Conservation (phyloP, 2,797 vertebrate genomes). For the Enoplosus armatus region DNA sequence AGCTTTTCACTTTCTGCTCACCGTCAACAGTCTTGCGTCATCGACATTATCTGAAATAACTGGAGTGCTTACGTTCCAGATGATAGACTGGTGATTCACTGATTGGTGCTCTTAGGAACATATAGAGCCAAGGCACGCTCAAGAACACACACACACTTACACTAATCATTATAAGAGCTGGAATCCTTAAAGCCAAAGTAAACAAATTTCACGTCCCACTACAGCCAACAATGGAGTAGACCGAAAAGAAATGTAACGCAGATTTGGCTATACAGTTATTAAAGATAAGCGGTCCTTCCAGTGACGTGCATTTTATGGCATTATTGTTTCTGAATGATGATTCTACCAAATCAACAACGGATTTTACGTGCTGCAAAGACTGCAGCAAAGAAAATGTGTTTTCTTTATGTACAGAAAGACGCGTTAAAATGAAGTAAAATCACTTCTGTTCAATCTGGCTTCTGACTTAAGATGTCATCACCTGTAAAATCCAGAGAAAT, state of each 20-base stretch:
- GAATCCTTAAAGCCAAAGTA: constrained; percentile 46
- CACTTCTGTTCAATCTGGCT: background rate
- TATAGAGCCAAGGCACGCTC: constrained; percentile 43
- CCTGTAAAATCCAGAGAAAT: constrained; percentile 7
- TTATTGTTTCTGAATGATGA: background rate
- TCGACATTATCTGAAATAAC: constrained; percentile 50
- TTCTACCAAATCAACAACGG: background rate
- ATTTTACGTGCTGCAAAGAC: background rate
- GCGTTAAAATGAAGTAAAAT: background rate
- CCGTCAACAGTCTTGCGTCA: constrained; percentile 45
- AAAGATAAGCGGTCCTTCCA: too few relatives aligned
- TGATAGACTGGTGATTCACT: constrained; percentile 34
- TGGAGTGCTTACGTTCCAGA: constrained; percentile 17
- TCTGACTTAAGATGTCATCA: too few relatives aligned
- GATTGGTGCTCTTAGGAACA: constrained; percentile 36
- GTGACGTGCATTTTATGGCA: constrained; percentile 32
- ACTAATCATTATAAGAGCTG: constrained; percentile 49
- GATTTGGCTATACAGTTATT: too few relatives aligned
- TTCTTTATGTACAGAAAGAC: background rate
- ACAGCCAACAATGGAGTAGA: constrained; percentile 20
- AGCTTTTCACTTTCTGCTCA: constrained; percentile 1
- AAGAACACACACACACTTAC: constrained; percentile 24
- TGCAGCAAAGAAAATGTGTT: background rate
- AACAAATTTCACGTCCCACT: constrained; percentile 43
- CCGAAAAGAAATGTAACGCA: background rate